Conservation (phyloP, 2,797 vertebrate genomes). For the Hydrophis major region DNA sequence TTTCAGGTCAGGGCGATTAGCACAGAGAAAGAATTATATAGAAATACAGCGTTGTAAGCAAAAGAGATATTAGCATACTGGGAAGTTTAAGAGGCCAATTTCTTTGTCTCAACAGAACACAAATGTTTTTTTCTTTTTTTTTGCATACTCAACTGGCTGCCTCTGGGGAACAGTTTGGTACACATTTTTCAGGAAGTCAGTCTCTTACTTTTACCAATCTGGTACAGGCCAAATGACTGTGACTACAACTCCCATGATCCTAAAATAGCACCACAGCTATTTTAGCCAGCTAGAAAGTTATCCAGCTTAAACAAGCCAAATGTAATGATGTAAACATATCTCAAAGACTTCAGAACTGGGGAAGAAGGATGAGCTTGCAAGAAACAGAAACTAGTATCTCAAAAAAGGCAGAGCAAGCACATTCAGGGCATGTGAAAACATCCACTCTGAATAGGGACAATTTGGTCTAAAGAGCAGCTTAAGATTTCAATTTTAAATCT, state of each 20-base stretch:
- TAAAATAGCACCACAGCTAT: no score
- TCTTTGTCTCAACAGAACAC: not conserved
- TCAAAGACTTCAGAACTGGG: not conserved
- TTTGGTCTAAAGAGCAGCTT: not conserved
- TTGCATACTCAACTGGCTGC: not conserved
- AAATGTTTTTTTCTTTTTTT: not conserved
- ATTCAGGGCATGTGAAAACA: no score
- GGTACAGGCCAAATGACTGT: not conserved
- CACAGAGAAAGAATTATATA: not conserved
- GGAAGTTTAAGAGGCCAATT: not conserved
- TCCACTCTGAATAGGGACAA: not conserved
- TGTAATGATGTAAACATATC: not conserved
- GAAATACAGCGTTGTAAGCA: not conserved
- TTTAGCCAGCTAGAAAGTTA: not conserved
- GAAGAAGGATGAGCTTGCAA: no score
- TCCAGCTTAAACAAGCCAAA: conserved; percentile 41
- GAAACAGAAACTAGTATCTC: not conserved
- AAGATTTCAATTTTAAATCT: not conserved
- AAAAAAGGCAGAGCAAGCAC: not conserved
- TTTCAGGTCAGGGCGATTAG: not conserved
- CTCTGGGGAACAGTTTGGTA: not conserved
- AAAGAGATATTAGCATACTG: not conserved
- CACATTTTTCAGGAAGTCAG: not conserved
- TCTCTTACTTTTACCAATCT: not conserved
- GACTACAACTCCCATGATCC: not conserved